These are phyloP conservation scores for Epizoanthus scotinus DNA, from an alignment of 92 coral and sea anemone genomes.

Conservation along the genomic window DNA sequence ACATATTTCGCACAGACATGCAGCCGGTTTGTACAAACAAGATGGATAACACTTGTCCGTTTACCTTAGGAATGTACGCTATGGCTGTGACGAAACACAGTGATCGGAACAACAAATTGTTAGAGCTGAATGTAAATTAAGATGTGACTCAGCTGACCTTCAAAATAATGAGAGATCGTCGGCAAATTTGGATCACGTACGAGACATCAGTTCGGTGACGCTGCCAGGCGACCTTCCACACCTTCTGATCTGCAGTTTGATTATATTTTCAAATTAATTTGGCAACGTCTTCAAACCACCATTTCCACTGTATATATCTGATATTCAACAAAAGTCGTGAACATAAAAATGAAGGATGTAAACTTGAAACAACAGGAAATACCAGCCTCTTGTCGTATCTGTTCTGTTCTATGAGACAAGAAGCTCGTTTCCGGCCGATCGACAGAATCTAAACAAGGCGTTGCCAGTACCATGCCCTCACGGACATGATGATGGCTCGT, in stretches of 20 bases:
- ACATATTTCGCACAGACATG: background rate
- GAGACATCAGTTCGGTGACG: background rate
- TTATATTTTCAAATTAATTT: constrained; percentile 19
- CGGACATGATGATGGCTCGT: constrained; percentile 8
- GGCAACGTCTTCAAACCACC: constrained; percentile 22
- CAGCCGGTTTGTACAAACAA: background rate
- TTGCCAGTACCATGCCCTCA: constrained; percentile 37
- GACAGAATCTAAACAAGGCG: constrained; percentile 17
- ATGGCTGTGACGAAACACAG: constrained; percentile 42
- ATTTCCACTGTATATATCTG: constrained; percentile 14
- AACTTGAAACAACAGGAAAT: constrained; percentile 43
- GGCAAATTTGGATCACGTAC: constrained; percentile 16
- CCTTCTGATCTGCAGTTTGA: background rate
- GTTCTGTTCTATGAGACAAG: constrained; percentile 5
- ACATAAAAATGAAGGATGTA: constrained; percentile 12
- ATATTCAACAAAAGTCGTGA: constrained; percentile 28
- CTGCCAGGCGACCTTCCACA: background rate
- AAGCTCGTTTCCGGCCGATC: constrained; percentile 2
- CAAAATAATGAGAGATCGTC: constrained; percentile 21
- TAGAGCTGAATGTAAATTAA: constrained; percentile 9
- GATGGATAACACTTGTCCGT: background rate
- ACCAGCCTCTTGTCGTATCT: constrained; percentile 3
- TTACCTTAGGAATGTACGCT: constrained; percentile 6
- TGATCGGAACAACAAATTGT: constrained; percentile 18
- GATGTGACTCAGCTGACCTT: constrained; percentile 15